Evolutionary conservation across 2,888 invertebrate genomes (phyloP), one percentile per base, ranked within the genome.

Genomic region (Patella depressa): DNA sequence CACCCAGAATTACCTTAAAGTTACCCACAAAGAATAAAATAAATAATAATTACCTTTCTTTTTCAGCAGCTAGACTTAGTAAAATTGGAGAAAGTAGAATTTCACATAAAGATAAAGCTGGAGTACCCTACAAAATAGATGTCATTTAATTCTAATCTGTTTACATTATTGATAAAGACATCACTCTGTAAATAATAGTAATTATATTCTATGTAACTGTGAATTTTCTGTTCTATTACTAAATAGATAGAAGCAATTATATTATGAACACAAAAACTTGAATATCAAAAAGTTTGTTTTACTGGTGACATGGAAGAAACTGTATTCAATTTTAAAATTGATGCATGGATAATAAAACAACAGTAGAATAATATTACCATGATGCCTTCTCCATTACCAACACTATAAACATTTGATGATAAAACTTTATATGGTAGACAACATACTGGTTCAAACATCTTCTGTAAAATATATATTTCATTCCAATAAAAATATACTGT

Each of bases 341-440:
- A 45, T 45, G 34, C 0, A 34, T 34, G 4, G 34, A 5, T 34
- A 45, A 45, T 9, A 45, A 45, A 0, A 45, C 45, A 9, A 45
- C 0, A 14, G n/a, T n/a, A 15, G 5, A 53, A 72, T 12, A 45
- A 72, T 29, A 72, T 72, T n/a, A n/a, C n/a, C 12, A 45, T 29
- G n/a, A 72, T 53, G n/a, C n/a, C 17, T 53, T 53, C 45, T n/a
- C 53, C 45, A 71, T 85, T 84, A 53, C 82, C 85, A 19, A 88
- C 82, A 72, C 84, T 86, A 81, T 88, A 90, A 0, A 88, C 88
- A 29, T 87, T 86, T 2, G 90, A 90, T 55, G 85, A 81, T 24
- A 90, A 82, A 9, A 86, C 85, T 73, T 88, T 89, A 29, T 79
- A 81, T 7, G 90, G 89, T n/a, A 90, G 81, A 77, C 83, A 81